Conservation (phyloP, 2,888 invertebrate species). For the Cecidostiba fungosa region DNA sequence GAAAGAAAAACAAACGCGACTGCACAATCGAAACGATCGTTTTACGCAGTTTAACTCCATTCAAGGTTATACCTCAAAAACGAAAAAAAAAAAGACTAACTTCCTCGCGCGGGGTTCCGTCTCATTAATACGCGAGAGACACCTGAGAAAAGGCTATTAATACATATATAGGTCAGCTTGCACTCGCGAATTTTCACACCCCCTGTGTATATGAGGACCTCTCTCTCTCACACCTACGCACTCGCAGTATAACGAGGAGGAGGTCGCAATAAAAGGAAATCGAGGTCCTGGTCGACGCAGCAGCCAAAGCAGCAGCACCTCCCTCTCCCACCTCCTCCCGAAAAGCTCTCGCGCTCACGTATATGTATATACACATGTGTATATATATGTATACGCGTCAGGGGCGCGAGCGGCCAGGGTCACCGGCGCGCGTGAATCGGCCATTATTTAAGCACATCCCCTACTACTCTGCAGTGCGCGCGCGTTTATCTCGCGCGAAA, state of each 20-base stretch:
- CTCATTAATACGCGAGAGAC: too few species aligned
- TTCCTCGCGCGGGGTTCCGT: not conserved
- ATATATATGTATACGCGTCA: not conserved
- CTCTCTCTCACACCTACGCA: not conserved
- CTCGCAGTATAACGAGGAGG: not conserved
- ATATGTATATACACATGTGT: not conserved
- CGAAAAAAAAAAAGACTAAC: too few species aligned
- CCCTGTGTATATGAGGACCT: not conserved
- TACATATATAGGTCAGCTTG: not conserved
- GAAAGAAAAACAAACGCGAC: too few species aligned
- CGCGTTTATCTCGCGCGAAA: not conserved
- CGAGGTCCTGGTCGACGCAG: constrained; percentile 9
- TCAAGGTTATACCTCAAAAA: not conserved
- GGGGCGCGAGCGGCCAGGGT: constrained; percentile 30
- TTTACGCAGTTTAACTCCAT: too few species aligned
- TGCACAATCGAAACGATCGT: too few species aligned
- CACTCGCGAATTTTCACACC: not conserved
- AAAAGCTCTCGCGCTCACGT: not conserved
- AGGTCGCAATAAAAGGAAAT: constrained; percentile 1
- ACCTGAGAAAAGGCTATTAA: not conserved
- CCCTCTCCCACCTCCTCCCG: not conserved
- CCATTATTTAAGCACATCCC: constrained; percentile 9
- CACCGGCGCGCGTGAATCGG: constrained; percentile 16
- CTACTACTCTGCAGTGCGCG: not conserved
- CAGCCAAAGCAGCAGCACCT: not conserved